Evolutionary conservation across 2,888 invertebrate genomes (phyloP), one percentile per base, ranked within the genome.

Genomic region (Microctonus aethiopoides): DNA sequence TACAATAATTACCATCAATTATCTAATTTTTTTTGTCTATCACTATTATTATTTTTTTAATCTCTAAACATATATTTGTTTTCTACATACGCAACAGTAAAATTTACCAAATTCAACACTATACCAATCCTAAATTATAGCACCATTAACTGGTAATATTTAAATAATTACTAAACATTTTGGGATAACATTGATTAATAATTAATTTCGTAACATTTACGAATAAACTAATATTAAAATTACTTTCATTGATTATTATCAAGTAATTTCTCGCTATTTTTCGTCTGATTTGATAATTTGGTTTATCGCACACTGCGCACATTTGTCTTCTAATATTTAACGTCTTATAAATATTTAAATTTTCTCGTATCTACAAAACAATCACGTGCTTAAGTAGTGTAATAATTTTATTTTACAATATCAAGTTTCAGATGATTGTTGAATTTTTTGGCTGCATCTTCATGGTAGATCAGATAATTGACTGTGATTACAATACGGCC

Each of bases 121-220:
- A 79, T 80, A 80, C 81, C 82, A 79, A 77, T 77, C 79, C 77
- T 74, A 74, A 68, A 62, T 74, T 78, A 80, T 80, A 80, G 80
- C 80, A 80, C 76, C 72, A 74, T 73, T 74, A 73, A 74, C 75
- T 73, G 68, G 75, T 70, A 74, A 75, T 79, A 70, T 67, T 69
- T 72, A 71, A 70, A 74, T 75, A 71, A 73, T 75, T 73, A 75
- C 74, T 70, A 74, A 75, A 74, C 70, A 72, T 74, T 72, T 69
- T 75, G 64, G 68, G 24, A 67, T 67, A 59, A 67, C 74, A 78
- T 78, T 79, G 75, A 77, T 76, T 67, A 64, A 70, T 71, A 68
- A 76, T 67, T 68, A 68, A 73, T 72, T 54, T 72, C 76, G 70
- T 10, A 51, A 67, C 20, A 68, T 68, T 65, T 57, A 72, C 68